Conservation (phyloP, 2,113 vertebrate species). For the Galemys pyrenaicus region DNA sequence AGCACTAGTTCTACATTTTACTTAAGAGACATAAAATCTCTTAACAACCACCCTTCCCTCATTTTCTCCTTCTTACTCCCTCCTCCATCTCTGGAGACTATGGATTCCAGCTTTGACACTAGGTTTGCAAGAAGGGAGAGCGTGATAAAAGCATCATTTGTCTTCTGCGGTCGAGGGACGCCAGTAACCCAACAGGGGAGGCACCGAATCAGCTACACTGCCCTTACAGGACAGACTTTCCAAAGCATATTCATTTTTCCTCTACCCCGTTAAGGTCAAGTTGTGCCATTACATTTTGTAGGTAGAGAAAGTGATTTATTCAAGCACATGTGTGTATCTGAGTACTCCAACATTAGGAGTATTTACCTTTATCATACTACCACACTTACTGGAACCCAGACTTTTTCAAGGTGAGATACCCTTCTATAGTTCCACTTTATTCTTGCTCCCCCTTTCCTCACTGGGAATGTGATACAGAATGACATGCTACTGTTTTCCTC, state of each 20-base stretch:
- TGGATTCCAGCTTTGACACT: neutral
- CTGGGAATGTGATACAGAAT: neutral
- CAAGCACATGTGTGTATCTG: neutral
- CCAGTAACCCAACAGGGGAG: neutral
- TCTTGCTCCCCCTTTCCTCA: neutral
- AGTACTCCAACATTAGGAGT: neutral
- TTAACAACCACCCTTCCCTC: neutral
- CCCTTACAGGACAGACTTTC: neutral
- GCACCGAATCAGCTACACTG: neutral
- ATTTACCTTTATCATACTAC: neutral
- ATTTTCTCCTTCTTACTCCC: neutral
- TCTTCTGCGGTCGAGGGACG: neutral
- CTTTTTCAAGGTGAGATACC: neutral
- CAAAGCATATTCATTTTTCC: neutral
- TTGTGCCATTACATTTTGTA: neutral
- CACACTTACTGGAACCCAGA: neutral
- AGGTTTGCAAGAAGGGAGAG: neutral
- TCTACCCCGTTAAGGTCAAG: neutral
- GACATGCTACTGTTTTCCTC: neutral
- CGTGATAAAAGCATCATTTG: neutral
- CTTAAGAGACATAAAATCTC: neutral
- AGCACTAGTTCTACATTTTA: constrained; percentile 11
- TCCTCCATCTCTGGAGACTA: neutral
- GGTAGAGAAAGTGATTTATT: neutral
- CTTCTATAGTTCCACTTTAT: neutral